Evolutionary conservation across 2,888 invertebrate species (phyloP), one percentile per base, ranked within the genome.

Genomic region (Macropis europaea): DNA sequence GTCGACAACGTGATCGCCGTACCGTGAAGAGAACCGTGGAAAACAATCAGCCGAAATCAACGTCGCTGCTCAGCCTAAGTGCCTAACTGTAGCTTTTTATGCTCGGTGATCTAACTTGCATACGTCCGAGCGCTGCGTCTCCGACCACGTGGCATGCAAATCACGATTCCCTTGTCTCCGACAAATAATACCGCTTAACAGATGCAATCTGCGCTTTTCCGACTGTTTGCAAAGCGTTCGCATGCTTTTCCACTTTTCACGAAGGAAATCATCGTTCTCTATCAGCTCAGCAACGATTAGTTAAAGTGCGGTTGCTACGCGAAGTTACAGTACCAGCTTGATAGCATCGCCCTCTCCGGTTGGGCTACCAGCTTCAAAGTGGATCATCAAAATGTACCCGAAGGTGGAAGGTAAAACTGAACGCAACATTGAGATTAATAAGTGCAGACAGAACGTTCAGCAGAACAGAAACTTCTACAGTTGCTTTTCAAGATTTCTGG

Each of bases 21-120:
- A 76, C 54, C 80, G 47, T 73, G 59, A 80, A 64, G 45, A 57
- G 67, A 64, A 77, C 69, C 61, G 42, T 70, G 56, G 70, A 67
- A 53, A 34, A 59, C 61, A 59, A 56, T 45, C 62, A 47, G 66
- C 69, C 76, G 50, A 81, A 79, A 76, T 81, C 77, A 66, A 38
- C 71, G 64, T 47, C 63, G 63, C 57, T 76, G 76, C 42, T 64
- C 67, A 70, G 62, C 17, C 62, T 81, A 80, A 81, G 73, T 79
- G 74, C 43, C 79, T 82, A 81, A 81, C 81, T 77, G 81, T 81
- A 77, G 73, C 66, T 67, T 73, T 73, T 76, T 78, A 66, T 64
- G 76, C 73, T 82, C 61, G 59, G 36, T 57, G 75, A 77, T 81
- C 59, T 68, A 53, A 69, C 38, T 22, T 42, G 69, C 43, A 5